phyloP scores from a whole-genome alignment of 2,888 invertebrate genomes.

The Nipponacmea schrenckii region DNA sequence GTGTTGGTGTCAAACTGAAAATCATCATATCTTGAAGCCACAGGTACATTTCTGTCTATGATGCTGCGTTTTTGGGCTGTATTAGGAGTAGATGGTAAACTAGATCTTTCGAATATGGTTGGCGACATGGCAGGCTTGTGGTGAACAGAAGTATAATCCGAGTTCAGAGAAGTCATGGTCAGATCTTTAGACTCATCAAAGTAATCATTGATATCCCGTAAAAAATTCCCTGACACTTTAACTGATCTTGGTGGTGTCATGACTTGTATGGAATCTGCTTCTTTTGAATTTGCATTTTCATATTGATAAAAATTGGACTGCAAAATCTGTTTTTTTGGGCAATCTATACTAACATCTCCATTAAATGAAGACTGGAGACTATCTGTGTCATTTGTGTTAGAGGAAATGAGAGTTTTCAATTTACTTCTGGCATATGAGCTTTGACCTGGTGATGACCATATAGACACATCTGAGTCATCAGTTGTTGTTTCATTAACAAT shows the following conservation, averaged over 20 bases:
- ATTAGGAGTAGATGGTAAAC: conserved; percentile 32
- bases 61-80: conserved; percentile 37
- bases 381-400: background rate
- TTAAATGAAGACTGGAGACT: background rate
- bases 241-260: background rate
- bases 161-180: background rate
- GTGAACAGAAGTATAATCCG: background rate
- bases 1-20: conserved; percentile 29
- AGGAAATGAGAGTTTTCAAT: background rate
- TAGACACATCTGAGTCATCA: background rate
- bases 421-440: background rate
- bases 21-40: conserved; percentile 12
- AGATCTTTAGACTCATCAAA: background rate
- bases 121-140: background rate
- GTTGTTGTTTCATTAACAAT: background rate
- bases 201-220: background rate
- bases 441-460: background rate
- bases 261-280: background rate
- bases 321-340: background rate
- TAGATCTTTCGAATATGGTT: background rate
- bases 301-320: background rate
- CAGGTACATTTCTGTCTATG: conserved; percentile 44
- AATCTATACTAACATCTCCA: background rate
- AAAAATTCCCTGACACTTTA: background rate
- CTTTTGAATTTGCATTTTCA: background rate